phyloP scores from a whole-genome alignment of 2,888 invertebrate genomes.

The Mantis religiosa region DNA sequence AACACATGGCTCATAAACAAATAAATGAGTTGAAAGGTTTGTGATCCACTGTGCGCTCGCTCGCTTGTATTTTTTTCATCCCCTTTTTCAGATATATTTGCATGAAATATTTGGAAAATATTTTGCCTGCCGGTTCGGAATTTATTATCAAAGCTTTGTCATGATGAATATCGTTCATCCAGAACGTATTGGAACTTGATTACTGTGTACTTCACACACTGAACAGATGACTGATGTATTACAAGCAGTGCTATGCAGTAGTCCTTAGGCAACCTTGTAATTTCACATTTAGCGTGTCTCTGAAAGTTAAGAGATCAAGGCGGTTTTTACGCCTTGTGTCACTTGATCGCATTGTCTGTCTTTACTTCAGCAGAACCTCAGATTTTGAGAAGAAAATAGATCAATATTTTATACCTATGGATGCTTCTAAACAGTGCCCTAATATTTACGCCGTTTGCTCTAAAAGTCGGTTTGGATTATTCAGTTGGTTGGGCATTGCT shows the following conservation, averaged over 20 bases:
- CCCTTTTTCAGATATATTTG: not conserved
- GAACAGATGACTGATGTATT: not conserved
- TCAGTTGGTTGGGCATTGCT: too few species aligned
- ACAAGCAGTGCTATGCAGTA: not conserved
- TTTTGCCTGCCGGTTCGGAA: not conserved
- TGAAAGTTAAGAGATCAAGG: not conserved
- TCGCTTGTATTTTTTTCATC: not conserved
- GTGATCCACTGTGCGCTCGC: not conserved
- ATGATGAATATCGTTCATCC: not conserved
- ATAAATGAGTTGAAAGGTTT: not conserved
- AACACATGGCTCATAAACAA: not conserved
- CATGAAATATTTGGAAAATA: not conserved
- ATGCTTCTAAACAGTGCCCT: too few species aligned
- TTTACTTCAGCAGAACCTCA: too few species aligned
- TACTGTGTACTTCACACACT: not conserved
- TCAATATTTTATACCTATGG: too few species aligned
- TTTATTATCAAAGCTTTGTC: not conserved
- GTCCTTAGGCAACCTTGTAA: not conserved
- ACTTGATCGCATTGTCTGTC: not conserved
- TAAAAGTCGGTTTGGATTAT: too few species aligned
- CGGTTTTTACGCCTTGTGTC: not conserved
- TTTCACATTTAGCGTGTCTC: not conserved
- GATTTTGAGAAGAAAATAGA: too few species aligned
- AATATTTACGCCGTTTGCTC: too few species aligned
- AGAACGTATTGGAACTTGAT: not conserved